Evolutionary conservation across 1,140 invertebrate species (phyloP), one percentile per base, ranked within the genome.

Genomic region (Radopholus similis): DNA sequence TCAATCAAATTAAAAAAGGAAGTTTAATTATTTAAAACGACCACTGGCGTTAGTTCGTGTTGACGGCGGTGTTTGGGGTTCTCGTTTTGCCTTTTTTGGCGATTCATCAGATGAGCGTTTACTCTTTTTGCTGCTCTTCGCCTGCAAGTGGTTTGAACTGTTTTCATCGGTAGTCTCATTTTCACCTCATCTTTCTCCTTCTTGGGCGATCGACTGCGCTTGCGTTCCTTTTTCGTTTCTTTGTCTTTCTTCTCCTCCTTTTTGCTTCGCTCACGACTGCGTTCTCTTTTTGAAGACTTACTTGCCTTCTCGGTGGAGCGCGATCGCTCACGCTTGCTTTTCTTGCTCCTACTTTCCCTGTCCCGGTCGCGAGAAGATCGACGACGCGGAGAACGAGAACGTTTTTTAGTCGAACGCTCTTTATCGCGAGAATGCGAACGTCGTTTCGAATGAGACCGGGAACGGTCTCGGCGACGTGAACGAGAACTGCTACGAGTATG

Each of bases 401-500:
- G 13, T 58, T 26, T 37, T 18, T 30, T 57, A 13, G 32, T 57
- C 34, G 2, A 11, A 59, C 66, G 66, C 0, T 47, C 35, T 44
- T 47, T 66, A 6, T 63, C 54, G 3, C 62, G 28, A 5, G 66
- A 68, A 26, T 57, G 64, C 28, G 66, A 68, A 18, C 66, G 66
- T 44, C 54, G 62, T 6, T n/a, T 18, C 28, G 37, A 34, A 9
- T 49, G 49, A 18, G 65, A 66, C 18, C 64, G 64, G n/a, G 60
- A 63, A 47, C 65, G 66, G 15, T 28, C 32, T 70, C 68, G 66
- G n/a, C 49, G 38, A 18, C 66, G 68, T 15, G 74, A 72, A 11
- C 68, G 66, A 2, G 72, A 72, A 44, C 72, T 64, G n/a, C 74
- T 40, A 44, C 75, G 64, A 55, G 1, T 68, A 71, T 4, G 69